Conservation (phyloP, 2,113 vertebrate genomes). For the Melanocharis versteri region DNA sequence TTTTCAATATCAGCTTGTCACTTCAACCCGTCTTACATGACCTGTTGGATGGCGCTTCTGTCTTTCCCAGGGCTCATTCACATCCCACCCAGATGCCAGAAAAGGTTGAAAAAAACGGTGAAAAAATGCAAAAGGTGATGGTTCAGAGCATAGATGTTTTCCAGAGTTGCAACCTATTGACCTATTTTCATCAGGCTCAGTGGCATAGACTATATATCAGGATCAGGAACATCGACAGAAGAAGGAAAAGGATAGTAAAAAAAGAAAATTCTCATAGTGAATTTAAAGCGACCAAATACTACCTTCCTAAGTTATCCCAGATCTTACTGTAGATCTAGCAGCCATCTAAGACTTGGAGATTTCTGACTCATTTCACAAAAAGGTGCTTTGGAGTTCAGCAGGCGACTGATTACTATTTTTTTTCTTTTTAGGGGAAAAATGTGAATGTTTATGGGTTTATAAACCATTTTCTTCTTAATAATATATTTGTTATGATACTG, state of each 20-base stretch:
- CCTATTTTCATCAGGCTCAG: neutral
- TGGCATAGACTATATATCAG: neutral
- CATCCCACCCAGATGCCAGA: neutral
- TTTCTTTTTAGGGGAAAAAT: neutral
- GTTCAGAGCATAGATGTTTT: neutral
- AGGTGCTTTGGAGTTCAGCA: neutral
- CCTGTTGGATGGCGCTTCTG: neutral
- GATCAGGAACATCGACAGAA: neutral
- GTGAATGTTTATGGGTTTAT: neutral
- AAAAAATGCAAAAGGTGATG: neutral
- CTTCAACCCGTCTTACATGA: neutral
- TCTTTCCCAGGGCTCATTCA: neutral
- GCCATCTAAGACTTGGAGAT: neutral
- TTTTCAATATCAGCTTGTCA: slow-evolving; percentile 21
- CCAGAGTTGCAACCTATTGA: neutral
- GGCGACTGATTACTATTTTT: neutral
- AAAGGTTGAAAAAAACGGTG: neutral
- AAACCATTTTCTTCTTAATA: neutral
- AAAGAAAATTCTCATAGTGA: neutral
- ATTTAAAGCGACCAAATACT: neutral
- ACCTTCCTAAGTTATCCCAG: neutral
- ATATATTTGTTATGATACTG: neutral
- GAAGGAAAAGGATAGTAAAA: neutral
- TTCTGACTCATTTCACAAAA: neutral
- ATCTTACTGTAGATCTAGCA: neutral